Base-by-base conservation (phyloP, 2,888 invertebrate species). In the Xestia c-nigrum region DNA sequence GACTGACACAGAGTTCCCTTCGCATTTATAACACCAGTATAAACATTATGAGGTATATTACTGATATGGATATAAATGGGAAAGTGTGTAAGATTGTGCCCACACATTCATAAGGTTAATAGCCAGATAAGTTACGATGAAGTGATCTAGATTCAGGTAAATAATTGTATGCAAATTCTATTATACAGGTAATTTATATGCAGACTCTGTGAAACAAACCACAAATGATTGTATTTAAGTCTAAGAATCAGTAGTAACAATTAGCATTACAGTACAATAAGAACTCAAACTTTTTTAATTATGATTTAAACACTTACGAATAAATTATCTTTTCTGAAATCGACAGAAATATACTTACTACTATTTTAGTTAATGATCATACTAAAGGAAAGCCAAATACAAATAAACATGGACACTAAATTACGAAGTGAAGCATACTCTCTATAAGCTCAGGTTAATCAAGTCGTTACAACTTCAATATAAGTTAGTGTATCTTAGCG, bases 391-490 rank as follows among this genome's bases (percentile, higher is more conserved):
- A 40, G 10, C 1, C 16, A 24, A 46, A 24, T 4, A 6, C 14
- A 19, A 63, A 31, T 19, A 24, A 70, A 52, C 43, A 43, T 24
- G 38, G 21, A 46, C 6, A n/a, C 0, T 21, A n/a, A 65, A 24
- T 64, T 47, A 50, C 43, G 6, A 61, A 46, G 14, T 16, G 21
- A 19, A 24, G 2, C 24, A 3, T 19, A 14, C 3, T 64, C 64
- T 78, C 31, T 55, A 21, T 16, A 68, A 24, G n/a, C 40, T 59
- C 16, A 38, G 24, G 71, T 31, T 57, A 64, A 73, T 57, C 38
- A 81, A 55, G 74, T 57, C 31, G n/a, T 43, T 50, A 43, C 59
- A 77, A 70, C 47, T 80, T 50, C 10, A 57, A 57, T 43, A 80
- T 50, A 50, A 64, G 40, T 80, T 43, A 50, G 21, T 24, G 14